Conservation (phyloP, 1,140 invertebrate genomes). For the Pseudobourletiella spinata region DNA sequence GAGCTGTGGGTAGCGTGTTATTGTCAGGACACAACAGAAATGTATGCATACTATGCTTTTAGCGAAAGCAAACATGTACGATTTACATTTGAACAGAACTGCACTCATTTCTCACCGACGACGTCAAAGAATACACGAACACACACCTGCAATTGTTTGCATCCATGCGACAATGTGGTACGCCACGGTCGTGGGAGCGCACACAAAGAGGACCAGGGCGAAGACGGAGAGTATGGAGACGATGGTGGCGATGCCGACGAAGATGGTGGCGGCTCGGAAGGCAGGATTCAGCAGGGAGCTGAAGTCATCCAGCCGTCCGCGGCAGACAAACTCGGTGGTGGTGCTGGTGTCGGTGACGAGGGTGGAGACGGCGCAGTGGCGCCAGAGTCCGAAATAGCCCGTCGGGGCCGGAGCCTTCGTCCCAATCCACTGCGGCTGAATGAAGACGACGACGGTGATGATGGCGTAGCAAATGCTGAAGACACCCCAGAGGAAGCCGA, state of each 20-base stretch:
- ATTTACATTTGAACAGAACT: too few relatives aligned
- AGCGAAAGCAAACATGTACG: too few relatives aligned
- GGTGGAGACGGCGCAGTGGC: slow-evolving; percentile 27
- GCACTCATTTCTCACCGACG: too few relatives aligned
- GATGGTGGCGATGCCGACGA: slow-evolving; percentile 76
- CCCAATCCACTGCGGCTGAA: slow-evolving; percentile 79
- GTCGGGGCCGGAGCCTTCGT: slow-evolving; percentile 44
- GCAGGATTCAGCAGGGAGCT: slow-evolving; percentile 67
- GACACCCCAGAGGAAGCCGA: slow-evolving; percentile 92
- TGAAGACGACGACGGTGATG: slow-evolving; percentile 85
- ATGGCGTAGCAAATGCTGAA: slow-evolving; percentile 95
- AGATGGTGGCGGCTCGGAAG: slow-evolving; percentile 70
- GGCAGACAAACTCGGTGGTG: slow-evolving; percentile 54
- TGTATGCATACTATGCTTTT: too few relatives aligned
- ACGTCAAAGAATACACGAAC: too few relatives aligned
- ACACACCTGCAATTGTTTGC: slow-evolving; percentile 83
- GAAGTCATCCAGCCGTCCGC: slow-evolving; percentile 73
- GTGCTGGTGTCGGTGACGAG: slow-evolving; percentile 40
- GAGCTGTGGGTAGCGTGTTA: too few relatives aligned
- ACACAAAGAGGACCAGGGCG: slow-evolving; percentile 85
- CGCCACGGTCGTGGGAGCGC: slow-evolving; percentile 85
- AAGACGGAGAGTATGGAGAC: slow-evolving; percentile 75
- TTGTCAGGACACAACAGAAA: too few relatives aligned
- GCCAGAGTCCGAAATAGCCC: slow-evolving; percentile 39
- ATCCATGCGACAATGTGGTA: slow-evolving; percentile 89